phyloP scores from a whole-genome alignment of 2,113 vertebrate species.

The Eulemur rufifrons region DNA sequence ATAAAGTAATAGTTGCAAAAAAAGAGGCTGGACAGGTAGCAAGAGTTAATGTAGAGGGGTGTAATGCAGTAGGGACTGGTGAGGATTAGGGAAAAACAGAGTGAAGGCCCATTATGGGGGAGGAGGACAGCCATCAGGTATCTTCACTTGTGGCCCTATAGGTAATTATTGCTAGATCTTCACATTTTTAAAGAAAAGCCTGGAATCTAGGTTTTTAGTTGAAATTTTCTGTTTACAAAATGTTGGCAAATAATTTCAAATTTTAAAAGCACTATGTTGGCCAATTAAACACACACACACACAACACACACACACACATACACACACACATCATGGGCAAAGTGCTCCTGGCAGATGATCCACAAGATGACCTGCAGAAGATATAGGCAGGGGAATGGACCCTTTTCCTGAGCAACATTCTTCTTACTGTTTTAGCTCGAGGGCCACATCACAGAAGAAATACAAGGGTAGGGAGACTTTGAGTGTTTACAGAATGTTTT shows the following conservation, averaged over 20 bases:
- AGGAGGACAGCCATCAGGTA: no score
- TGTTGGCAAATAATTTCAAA: neutral
- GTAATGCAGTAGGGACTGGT: neutral
- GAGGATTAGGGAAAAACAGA: neutral
- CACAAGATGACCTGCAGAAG: neutral
- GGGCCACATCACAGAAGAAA: neutral
- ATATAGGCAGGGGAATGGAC: accelerated
- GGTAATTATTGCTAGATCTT: neutral
- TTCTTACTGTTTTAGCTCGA: neutral
- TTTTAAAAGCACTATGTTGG: neutral
- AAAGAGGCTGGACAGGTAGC: neutral
- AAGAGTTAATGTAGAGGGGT: neutral
- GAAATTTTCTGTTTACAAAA: neutral
- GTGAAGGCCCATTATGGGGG: neutral
- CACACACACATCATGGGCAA: neutral
- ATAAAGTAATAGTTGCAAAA: neutral
- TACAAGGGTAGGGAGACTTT: neutral
- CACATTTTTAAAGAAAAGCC: neutral
- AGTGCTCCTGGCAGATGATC: neutral
- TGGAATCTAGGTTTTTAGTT: neutral
- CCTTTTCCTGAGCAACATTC: neutral
- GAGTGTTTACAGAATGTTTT: neutral
- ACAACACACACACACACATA: no score
- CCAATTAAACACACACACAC: neutral
- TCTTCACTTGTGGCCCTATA: neutral